These are phyloP conservation scores for Lagopus leucura DNA, from an alignment of 2,113 vertebrate species.

Conservation along the genomic window DNA sequence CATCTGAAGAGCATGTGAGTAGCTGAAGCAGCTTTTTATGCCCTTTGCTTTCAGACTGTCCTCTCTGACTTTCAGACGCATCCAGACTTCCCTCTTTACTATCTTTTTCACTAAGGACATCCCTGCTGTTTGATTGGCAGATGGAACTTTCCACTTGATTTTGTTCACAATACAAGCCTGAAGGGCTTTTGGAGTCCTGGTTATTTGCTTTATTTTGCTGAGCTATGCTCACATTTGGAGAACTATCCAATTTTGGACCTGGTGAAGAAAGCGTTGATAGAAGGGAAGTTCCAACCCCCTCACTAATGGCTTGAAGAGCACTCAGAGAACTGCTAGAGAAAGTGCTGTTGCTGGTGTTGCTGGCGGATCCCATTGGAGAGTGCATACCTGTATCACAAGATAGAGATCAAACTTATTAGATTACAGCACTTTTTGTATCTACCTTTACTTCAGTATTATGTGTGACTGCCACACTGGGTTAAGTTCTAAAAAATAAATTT, in stretches of 20 bases:
- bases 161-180: conserved; percentile 82
- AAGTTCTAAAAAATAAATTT: not conserved
- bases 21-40: conserved; percentile 96
- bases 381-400: conserved; percentile 82
- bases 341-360: conserved; percentile 76
- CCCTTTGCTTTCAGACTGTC: conserved; percentile 86
- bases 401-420: conserved; percentile 14
- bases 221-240: conserved; percentile 86
- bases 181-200: conserved; percentile 90
- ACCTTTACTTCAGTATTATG: not conserved
- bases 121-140: conserved; percentile 89
- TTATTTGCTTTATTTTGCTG: conserved; percentile 80
- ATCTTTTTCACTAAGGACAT: conserved; percentile 78
- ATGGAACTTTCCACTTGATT: conserved; percentile 86
- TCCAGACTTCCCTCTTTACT: conserved; percentile 80
- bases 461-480: not conserved
- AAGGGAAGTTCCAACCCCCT: conserved; percentile 93
- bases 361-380: conserved; percentile 89
- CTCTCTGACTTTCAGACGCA: conserved; percentile 80
- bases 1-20: conserved; percentile 92
- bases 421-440: not conserved
- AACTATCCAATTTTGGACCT: conserved; percentile 89
- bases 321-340: conserved; percentile 98
- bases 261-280: conserved; percentile 91
- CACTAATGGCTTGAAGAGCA: conserved; percentile 97